phyloP scores from a whole-genome alignment of 2,797 vertebrate species.

The Gobio occitaniae region DNA sequence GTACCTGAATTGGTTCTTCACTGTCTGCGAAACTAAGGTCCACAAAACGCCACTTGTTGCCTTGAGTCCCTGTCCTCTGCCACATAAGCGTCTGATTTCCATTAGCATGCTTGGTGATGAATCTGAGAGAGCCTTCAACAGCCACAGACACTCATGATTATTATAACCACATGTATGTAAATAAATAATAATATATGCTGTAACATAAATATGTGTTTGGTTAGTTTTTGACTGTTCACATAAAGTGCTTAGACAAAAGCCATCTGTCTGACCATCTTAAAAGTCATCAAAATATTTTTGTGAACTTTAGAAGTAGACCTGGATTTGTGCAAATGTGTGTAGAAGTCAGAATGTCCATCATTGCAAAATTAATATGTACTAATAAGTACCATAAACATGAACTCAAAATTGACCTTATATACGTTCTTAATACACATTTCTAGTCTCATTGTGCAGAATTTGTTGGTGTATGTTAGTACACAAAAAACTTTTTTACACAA shows the following conservation, averaged over 20 bases:
- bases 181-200: neutral
- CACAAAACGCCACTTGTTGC: conserved; percentile 81
- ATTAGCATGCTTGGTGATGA: conserved; percentile 69
- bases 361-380: neutral
- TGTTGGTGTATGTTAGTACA: neutral
- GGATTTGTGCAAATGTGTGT: neutral
- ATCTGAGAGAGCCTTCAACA: conserved; percentile 74
- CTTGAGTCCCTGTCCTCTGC: conserved; percentile 79
- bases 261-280: neutral
- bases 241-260: neutral
- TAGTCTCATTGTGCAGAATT: neutral
- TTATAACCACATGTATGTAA: neutral
- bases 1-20: conserved; percentile 75
- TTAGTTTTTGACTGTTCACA: neutral
- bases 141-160: neutral
- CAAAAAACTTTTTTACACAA: too few species aligned
- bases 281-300: neutral
- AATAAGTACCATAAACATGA: neutral
- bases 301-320: neutral
- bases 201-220: neutral
- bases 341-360: neutral
- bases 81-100: conserved; percentile 72
- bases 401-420: neutral
- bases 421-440: neutral
- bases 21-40: conserved; percentile 74